A percentile compares a stretch with the other conserved stretches of the same genome.
Evolutionary conservation across 2,888 invertebrate species (phyloP).

Genomic region (Macaria notata): DNA sequence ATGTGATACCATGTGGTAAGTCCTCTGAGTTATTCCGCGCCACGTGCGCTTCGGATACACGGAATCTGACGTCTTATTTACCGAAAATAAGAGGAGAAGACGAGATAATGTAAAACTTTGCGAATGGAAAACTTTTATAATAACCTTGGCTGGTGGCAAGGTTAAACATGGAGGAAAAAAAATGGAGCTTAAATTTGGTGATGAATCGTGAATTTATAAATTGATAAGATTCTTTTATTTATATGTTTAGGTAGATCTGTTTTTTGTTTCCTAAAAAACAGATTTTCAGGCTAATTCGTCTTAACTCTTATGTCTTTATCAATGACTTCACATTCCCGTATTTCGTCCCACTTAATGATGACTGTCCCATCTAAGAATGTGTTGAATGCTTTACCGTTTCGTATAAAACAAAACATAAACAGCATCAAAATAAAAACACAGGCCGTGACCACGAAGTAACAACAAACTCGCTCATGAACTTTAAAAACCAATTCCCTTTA

Average conservation of each 20-base stretch:
- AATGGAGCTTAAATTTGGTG: neutral
- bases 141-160: neutral
- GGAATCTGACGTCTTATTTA: conserved; percentile 21
- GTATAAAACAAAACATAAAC: neutral
- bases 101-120: neutral
- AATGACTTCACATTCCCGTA: neutral
- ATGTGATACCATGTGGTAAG: too few relatives aligned
- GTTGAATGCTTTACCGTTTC: too few relatives aligned
- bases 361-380: too few relatives aligned
- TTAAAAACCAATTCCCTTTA: conserved; percentile 18
- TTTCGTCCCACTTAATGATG: too few relatives aligned
- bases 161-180: neutral
- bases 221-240: too few relatives aligned
- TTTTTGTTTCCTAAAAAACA: too few relatives aligned
- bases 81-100: neutral
- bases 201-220: too few relatives aligned
- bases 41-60: conserved; percentile 14
- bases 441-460: neutral
- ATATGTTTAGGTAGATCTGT: too few relatives aligned
- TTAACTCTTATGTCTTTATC: neutral
- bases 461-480: conserved; percentile 5
- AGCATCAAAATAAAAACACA: neutral
- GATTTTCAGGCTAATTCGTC: neutral
- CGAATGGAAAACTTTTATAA: neutral
- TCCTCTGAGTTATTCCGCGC: conserved; percentile 37